Evolutionary conservation across 1,140 invertebrate species (phyloP).

Genomic region (Cotesia vestalis): DNA sequence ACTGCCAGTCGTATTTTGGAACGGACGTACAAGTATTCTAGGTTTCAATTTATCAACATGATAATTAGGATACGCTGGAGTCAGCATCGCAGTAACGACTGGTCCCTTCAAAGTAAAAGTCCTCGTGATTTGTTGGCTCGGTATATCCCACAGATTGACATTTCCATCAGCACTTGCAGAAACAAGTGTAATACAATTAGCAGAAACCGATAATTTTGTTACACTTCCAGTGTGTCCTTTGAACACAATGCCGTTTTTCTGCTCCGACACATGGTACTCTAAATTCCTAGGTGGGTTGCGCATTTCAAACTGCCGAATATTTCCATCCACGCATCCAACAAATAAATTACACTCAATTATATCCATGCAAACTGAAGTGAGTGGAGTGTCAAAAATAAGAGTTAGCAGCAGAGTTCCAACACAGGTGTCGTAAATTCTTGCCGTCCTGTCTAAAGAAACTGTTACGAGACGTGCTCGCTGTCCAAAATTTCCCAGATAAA

Average conservation of each 20-base stretch:
- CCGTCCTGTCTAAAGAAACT: conserved; percentile 82
- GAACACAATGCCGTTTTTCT: conserved; percentile 61
- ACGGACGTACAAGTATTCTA: conserved; percentile 52
- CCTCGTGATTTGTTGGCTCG: conserved; percentile 75
- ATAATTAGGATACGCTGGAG: conserved; percentile 63
- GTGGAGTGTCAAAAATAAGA: conserved; percentile 76
- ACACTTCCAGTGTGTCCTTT: conserved; percentile 74
- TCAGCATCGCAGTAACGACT: conserved; percentile 76
- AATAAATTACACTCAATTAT: conserved; percentile 75
- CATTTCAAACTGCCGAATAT: conserved; percentile 75
- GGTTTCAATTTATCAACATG: conserved; percentile 59
- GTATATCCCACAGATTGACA: conserved; percentile 83
- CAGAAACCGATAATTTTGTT: conserved; percentile 75
- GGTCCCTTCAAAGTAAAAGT: conserved; percentile 76
- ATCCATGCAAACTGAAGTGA: conserved; percentile 78
- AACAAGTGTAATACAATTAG: conserved; percentile 74
- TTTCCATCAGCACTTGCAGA: conserved; percentile 79
- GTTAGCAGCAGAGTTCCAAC: conserved; percentile 75
- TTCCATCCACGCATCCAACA: conserved; percentile 76
- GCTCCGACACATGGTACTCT: conserved; percentile 70
- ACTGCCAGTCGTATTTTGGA: conserved; percentile 57
- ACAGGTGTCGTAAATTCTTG: conserved; percentile 81
- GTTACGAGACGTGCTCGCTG: conserved; percentile 75
- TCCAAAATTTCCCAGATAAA: conserved; percentile 72
- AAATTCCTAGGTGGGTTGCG: conserved; percentile 72